Evolutionary conservation across 2,113 vertebrate species (phyloP).

Genomic region (Gnathonemus longibarbis): DNA sequence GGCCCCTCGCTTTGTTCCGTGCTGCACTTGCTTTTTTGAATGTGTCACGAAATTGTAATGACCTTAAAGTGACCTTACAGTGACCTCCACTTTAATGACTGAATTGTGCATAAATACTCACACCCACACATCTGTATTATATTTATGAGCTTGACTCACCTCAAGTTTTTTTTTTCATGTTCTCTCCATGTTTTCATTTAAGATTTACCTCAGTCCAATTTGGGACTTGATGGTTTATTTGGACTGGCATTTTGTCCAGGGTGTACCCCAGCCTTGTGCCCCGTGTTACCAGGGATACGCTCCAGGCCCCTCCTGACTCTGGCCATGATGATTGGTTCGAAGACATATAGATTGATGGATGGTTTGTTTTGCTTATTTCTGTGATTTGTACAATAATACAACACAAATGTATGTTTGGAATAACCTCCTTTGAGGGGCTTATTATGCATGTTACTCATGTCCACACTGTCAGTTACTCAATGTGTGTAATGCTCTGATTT

Average conservation of each 20-base stretch:
- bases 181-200: not conserved
- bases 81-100: not conserved
- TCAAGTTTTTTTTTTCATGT: not conserved
- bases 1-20: slow-evolving; percentile 11
- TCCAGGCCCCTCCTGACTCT: not conserved
- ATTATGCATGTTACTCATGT: not conserved
- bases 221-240: not conserved
- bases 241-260: not conserved
- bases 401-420: not conserved
- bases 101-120: not conserved
- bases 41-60: not conserved
- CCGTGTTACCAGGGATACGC: not conserved
- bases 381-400: not conserved
- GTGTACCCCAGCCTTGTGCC: not conserved
- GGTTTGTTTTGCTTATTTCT: not conserved
- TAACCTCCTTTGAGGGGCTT: not conserved
- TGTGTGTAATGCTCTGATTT: not conserved
- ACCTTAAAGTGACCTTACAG: not conserved
- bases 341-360: not conserved
- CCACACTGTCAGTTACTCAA: not conserved
- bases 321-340: not conserved
- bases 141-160: not conserved
- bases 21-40: not conserved
- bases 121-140: not conserved
- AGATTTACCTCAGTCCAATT: not conserved